Evolutionary conservation across 2,113 vertebrate genomes (phyloP).

Genomic region (Odocoileus virginianus): DNA sequence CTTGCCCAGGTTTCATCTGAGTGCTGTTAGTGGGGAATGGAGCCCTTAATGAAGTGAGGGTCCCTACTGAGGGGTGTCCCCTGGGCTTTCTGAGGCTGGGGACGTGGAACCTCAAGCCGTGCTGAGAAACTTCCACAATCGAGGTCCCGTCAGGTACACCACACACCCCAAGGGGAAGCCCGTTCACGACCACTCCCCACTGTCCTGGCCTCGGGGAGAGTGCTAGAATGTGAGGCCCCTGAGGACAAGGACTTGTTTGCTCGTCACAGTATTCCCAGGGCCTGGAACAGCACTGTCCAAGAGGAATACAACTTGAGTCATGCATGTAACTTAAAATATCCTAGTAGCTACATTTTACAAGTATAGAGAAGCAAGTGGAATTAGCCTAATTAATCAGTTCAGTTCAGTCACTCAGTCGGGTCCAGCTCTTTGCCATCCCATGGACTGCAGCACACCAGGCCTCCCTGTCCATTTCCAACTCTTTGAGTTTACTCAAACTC

Average conservation of each 20-base stretch:
- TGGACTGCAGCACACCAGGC: background rate
- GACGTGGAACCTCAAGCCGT: background rate
- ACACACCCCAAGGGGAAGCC: background rate
- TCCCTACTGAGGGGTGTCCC: background rate
- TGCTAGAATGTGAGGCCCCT: background rate
- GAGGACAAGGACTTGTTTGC: background rate
- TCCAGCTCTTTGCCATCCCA: background rate
- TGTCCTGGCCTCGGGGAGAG: background rate
- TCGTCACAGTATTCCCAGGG: background rate
- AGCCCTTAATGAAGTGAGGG: background rate
- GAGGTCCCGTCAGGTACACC: background rate
- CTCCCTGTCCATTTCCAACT: background rate
- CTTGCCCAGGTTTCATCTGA: background rate
- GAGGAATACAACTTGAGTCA: background rate
- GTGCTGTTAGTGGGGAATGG: background rate
- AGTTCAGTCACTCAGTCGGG: background rate
- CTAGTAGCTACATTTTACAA: background rate
- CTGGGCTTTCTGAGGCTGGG: background rate
- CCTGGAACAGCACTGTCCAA: background rate
- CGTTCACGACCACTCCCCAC: fast-evolving
- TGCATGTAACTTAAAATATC: background rate
- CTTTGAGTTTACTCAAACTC: background rate
- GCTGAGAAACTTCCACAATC: background rate
- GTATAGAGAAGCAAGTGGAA: background rate
- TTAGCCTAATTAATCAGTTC: background rate